Base-by-base conservation (phyloP, 2,888 invertebrate species). In the Pterobdella sp. region DNA sequence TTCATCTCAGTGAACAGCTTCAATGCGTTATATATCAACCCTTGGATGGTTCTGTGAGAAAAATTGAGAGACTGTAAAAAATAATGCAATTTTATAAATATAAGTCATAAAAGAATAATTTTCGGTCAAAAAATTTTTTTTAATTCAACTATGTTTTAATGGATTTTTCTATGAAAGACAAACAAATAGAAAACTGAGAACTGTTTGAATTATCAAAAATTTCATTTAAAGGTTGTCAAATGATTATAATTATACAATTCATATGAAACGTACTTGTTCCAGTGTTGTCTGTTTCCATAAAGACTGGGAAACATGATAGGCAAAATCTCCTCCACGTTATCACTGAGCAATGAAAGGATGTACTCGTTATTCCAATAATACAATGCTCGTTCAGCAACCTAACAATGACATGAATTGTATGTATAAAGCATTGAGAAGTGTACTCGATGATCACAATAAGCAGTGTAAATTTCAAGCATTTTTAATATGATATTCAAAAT, bases 1-100 rank as follows among this genome's bases (percentile, higher is more conserved):
- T 98, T 98, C 97, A 99, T 98, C 86, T 98, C 98, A 98, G 98
- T 98, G 87, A 99, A 98, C 74, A 97, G 91, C 87, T 98, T 98
- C 82, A 98, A 90, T 83, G 98, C 98, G 86, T 99, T 98, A 87
- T 99, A 98, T 81, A 98, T 96, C 81, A 98, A 90, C 76, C 96
- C 96, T 80, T 98, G 93, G 82, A 98, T 98, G 78, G 97, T 98
- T 87, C 82, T 84, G 79, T 14, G 60, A 3, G 18, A 3, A 56
- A 4, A 26, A 56, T 22, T 22, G 26, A 4, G 60, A 56, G 4
- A 26, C 18, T 22, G 60, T 26, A 4, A 3, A 56, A 4, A 26
- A 56, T 56, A 26, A 56, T 56, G n/a, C n/a, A n/a, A n/a, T n/a
- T n/a, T n/a, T n/a, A n/a, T n/a, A n/a, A n/a, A n/a, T n/a, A n/a